Evolutionary conservation across 2,113 vertebrate species (phyloP).

Genomic region (Rhabdornis inornatus): DNA sequence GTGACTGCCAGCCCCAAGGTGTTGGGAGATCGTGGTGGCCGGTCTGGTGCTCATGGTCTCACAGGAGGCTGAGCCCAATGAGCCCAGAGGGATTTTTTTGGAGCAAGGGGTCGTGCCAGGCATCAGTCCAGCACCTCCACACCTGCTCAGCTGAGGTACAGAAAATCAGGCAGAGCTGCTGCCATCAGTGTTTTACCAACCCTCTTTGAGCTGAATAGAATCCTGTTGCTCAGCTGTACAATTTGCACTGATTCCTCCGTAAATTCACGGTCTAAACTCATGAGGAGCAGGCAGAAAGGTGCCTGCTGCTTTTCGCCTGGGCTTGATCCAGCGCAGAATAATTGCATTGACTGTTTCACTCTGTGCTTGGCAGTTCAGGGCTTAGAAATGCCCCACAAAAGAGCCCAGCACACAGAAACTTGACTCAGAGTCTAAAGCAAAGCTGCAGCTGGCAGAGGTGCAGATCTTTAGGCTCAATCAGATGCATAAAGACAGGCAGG

Average conservation of each 20-base stretch:
- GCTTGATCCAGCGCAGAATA: constrained; percentile 4
- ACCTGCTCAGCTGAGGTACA: neutral
- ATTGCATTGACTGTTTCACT: constrained; percentile 1
- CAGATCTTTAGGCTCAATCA: constrained; percentile 35
- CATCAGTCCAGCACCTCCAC: rapidly evolving
- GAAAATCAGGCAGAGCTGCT: neutral
- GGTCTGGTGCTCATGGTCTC: rapidly evolving
- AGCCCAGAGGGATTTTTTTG: neutral
- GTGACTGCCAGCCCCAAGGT: neutral
- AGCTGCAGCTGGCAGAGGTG: constrained; percentile 25
- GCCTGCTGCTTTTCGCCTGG: neutral
- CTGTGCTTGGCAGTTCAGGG: neutral
- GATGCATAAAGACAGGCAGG: constrained; percentile 28
- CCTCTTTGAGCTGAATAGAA: neutral
- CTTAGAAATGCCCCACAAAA: constrained; percentile 12
- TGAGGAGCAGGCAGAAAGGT: neutral
- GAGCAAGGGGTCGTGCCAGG: rapidly evolving
- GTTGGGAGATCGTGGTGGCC: rapidly evolving
- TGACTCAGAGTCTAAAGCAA: constrained; percentile 3
- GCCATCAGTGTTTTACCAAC: neutral
- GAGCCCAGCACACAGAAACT: neutral
- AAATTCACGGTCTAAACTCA: neutral
- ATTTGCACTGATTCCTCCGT: neutral
- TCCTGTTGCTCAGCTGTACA: neutral
- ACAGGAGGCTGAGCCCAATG: rapidly evolving